Evolutionary conservation across 1,140 invertebrate species (phyloP).

Genomic region (Drosophila teissieri): DNA sequence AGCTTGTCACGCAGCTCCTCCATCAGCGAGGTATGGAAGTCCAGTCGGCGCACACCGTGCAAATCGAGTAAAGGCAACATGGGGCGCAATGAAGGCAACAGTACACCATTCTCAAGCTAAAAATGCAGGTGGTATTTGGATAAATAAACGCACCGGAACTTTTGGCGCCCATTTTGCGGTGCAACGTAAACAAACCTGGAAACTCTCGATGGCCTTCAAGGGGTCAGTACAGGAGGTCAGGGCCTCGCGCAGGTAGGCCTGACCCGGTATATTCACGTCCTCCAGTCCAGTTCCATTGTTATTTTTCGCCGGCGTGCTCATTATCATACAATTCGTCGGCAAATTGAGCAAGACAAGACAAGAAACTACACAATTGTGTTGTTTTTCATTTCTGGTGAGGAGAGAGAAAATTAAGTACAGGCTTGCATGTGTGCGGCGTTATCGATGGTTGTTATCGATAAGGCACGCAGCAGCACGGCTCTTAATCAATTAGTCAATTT

Average conservation of each 20-base stretch:
- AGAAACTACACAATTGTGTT: constrained; percentile 17
- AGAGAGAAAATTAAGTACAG: constrained; percentile 2
- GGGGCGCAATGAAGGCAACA: constrained; percentile 95
- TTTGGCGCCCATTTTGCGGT: constrained; percentile 48
- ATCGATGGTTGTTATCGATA: constrained; percentile 3
- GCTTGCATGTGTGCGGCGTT: neutral
- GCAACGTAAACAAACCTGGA: constrained; percentile 89
- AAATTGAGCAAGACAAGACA: neutral
- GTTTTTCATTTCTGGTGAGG: constrained; percentile 12
- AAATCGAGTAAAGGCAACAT: constrained; percentile 97
- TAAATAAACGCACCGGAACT: constrained; percentile 9
- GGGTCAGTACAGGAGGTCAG: constrained; percentile 98
- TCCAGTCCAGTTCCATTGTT: constrained; percentile 88
- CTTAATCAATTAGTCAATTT: neutral
- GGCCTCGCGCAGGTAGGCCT: constrained; percentile 94
- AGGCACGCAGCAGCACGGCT: neutral
- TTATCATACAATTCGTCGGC: constrained; percentile 42
- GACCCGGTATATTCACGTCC: constrained; percentile 96
- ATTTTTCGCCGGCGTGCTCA: constrained; percentile 73
- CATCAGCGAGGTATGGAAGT: constrained; percentile 97
- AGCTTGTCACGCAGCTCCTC: constrained; percentile 97
- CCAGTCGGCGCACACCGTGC: constrained; percentile 94
- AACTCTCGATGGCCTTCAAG: constrained; percentile 98
- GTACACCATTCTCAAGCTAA: constrained; percentile 95
- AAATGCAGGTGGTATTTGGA: neutral